Conservation (phyloP, 2,888 invertebrate species). For the Callinectes sapidus region DNA sequence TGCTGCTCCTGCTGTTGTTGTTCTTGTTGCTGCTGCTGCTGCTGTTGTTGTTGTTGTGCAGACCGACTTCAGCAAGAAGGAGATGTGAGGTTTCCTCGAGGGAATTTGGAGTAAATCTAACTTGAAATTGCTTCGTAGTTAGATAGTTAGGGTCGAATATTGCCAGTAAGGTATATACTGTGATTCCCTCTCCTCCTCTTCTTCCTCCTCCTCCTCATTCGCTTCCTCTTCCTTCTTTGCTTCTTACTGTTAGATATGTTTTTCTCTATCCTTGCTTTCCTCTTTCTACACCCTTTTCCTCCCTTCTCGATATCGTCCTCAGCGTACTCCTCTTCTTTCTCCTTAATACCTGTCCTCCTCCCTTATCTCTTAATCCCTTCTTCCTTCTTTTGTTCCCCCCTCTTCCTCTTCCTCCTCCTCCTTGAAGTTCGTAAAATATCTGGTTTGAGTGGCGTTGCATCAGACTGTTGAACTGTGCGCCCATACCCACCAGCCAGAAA, state of each 20-base stretch:
- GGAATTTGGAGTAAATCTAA: slow-evolving; percentile 21
- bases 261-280: background rate
- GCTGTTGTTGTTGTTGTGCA: slow-evolving; percentile 12
- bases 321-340: background rate
- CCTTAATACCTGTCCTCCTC: background rate
- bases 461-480: background rate
- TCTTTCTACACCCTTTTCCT: background rate
- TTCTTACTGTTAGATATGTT: background rate
- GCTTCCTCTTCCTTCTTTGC: background rate
- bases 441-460: background rate
- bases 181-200: background rate
- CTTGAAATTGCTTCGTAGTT: slow-evolving; percentile 21
- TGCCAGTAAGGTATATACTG: slow-evolving; percentile 16
- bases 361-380: background rate
- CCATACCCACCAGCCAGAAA: background rate
- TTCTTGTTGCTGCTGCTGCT: background rate
- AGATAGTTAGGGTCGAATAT: slow-evolving; percentile 21
- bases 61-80: background rate
- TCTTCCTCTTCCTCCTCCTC: background rate
- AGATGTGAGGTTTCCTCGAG: slow-evolving; percentile 16
- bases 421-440: background rate
- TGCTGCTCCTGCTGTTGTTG: background rate
- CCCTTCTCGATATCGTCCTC: background rate
- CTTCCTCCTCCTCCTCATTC: background rate
- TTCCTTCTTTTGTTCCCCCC: background rate